phyloP scores from a whole-genome alignment of 2,888 invertebrate genomes.

The Plagiodera versicolora region DNA sequence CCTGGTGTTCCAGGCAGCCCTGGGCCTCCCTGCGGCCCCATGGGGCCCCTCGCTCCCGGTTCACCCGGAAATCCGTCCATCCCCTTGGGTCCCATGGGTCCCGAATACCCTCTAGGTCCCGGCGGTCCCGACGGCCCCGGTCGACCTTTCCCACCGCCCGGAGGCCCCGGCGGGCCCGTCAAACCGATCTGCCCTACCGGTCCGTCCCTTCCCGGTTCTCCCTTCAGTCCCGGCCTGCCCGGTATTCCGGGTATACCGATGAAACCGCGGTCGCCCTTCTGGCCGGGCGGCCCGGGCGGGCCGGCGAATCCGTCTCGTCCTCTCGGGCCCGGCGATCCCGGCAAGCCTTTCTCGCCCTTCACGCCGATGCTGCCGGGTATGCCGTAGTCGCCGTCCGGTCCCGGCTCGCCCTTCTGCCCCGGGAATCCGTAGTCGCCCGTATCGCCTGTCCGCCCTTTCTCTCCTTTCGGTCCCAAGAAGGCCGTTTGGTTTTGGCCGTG shows the following conservation, averaged over 20 bases:
- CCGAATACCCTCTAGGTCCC: constrained; percentile 56
- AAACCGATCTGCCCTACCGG: constrained; percentile 69
- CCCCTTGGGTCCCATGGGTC: constrained; percentile 68
- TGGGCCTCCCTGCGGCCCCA: constrained; percentile 66
- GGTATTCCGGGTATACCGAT: constrained; percentile 76
- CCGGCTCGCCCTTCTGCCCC: constrained; percentile 73
- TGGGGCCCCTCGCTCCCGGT: constrained; percentile 62
- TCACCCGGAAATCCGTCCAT: constrained; percentile 72
- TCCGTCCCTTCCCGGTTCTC: constrained; percentile 78
- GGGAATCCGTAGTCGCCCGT: constrained; percentile 62
- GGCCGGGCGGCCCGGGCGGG: constrained; percentile 76
- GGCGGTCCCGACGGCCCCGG: constrained; percentile 73
- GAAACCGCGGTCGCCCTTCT: constrained; percentile 82
- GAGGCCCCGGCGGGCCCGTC: constrained; percentile 75
- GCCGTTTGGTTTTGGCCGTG: constrained; percentile 41
- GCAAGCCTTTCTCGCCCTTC: constrained; percentile 88
- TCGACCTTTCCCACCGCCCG: constrained; percentile 78
- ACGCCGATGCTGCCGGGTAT: constrained; percentile 64
- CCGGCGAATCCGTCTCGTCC: constrained; percentile 83
- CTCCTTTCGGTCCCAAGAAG: constrained; percentile 56
- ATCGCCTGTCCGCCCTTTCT: constrained; percentile 64
- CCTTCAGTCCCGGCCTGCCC: constrained; percentile 69
- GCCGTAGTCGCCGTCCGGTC: constrained; percentile 72
- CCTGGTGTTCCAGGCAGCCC: constrained; percentile 69
- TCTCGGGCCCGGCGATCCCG: constrained; percentile 78